A percentile compares a stretch with the other conserved stretches of the same genome.
Evolutionary conservation across 2,113 vertebrate genomes (phyloP).

Genomic region (Gambusia holbrooki): DNA sequence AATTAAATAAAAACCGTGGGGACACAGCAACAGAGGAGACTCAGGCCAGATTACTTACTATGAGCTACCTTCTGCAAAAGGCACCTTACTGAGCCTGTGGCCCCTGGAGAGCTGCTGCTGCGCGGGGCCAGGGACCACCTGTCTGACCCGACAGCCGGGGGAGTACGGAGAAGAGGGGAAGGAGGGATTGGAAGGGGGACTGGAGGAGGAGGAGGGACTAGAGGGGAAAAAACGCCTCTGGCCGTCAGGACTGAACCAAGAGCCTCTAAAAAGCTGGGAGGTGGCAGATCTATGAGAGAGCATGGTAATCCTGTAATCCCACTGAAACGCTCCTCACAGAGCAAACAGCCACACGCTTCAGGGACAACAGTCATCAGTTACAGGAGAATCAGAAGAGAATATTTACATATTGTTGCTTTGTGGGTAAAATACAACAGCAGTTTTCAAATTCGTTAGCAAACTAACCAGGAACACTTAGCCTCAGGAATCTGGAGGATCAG

Average conservation of each 20-base stretch:
- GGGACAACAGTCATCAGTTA: conserved; percentile 11
- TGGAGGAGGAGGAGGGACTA: conserved; percentile 71
- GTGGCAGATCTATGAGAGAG: conserved; percentile 77
- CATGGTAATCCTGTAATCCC: conserved; percentile 57
- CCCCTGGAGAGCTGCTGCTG: conserved; percentile 74
- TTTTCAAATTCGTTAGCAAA: conserved; percentile 42
- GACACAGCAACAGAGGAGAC: conserved; percentile 47
- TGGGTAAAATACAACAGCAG: conserved; percentile 11
- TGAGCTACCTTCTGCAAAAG: conserved; percentile 78
- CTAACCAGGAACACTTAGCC: conserved; percentile 60
- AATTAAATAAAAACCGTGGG: conserved; percentile 4
- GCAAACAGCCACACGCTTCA: not conserved
- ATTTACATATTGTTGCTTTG: conserved; percentile 24
- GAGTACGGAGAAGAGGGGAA: conserved; percentile 56
- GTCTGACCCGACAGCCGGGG: conserved; percentile 66
- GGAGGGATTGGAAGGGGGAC: conserved; percentile 67
- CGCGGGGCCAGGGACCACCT: conserved; percentile 71
- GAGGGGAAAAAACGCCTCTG: conserved; percentile 67
- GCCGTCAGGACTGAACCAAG: conserved; percentile 71
- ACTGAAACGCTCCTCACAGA: conserved; percentile 10
- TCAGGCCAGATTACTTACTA: conserved; percentile 80
- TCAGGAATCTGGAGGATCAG: conserved; percentile 64
- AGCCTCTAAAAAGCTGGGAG: conserved; percentile 59
- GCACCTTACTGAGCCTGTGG: conserved; percentile 77
- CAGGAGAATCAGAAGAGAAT: conserved; percentile 2